Conservation (phyloP, 2,888 invertebrate genomes). For the Argyra leucocephala region DNA sequence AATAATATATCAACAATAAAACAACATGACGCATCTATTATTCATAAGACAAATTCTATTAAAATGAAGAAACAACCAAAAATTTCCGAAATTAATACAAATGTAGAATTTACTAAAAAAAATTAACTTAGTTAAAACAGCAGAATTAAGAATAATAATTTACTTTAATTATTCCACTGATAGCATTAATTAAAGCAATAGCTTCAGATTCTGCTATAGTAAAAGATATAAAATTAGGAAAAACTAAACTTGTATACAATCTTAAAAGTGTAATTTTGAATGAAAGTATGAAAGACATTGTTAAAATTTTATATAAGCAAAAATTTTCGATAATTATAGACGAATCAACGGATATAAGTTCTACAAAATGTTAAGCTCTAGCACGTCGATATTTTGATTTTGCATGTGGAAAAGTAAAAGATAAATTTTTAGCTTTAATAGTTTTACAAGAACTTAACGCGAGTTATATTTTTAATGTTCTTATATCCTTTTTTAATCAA, state of each 20-base stretch:
- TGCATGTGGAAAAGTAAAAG: background rate
- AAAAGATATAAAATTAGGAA: conserved; percentile 9
- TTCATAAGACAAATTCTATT: background rate
- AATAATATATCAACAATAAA: background rate
- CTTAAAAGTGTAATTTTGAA: background rate
- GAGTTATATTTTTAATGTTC: conserved; percentile 7
- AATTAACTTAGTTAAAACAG: conserved; percentile 12
- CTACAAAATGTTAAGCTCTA: conserved; percentile 9
- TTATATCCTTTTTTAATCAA: background rate
- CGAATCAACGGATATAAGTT: conserved; percentile 13
- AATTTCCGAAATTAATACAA: background rate
- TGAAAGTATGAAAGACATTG: background rate
- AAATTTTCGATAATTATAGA: conserved; percentile 9
- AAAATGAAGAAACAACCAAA: background rate
- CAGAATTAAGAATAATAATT: conserved; percentile 13
- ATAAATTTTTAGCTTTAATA: conserved; percentile 4
- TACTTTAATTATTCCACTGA: conserved; percentile 9
- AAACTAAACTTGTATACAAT: conserved; percentile 12
- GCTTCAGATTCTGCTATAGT: conserved; percentile 10
- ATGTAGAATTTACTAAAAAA: conserved; percentile 7
- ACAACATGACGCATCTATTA: background rate
- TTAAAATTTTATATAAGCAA: background rate
- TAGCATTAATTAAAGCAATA: conserved; percentile 10
- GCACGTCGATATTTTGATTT: conserved; percentile 12
- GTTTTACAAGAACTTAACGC: background rate